Base-by-base conservation (phyloP, 2,113 vertebrate genomes). In the Cyanoderma ruficeps region DNA sequence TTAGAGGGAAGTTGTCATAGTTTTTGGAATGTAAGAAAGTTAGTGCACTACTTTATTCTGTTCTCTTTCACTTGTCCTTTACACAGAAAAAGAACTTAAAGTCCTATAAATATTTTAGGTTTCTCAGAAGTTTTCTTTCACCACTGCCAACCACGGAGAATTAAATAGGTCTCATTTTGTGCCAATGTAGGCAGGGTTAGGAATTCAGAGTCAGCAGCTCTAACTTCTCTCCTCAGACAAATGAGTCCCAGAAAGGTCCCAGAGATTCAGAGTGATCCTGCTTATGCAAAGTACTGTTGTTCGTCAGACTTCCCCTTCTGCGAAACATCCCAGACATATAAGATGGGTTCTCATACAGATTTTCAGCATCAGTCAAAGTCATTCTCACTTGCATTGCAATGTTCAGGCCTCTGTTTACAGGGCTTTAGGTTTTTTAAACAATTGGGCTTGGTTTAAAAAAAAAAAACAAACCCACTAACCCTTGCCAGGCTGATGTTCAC, bases 11-110 rank as follows among this genome's bases (percentile, higher is more conserved):
- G 87, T n/a, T n/a, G n/a, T n/a, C n/a, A n/a, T n/a, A n/a, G n/a
- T 87, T 91, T 97, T 94, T 76, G 75, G 59, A 86, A 93, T 90
- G 44, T 61, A 95, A 90, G 82, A 46, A 95, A 95, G 60, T 44
- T 64, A 94, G n/a, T 90, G n/a, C 33, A 84, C 46, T 65, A 41
- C 50, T 60, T 81, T 41, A 22, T 55, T 78, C 64, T 69, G 13
- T 33, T 97, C 64, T 96, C 94, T 96, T 98, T 97, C 95, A 97
- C 20, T 77, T 97, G 89, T 47, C 95, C 95, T 97, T 97, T 90
- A 89, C 27, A 35, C 13, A 71, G 70, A 47, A 79, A 53, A 83
- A 64, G 2, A 91, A 61, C 9, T 65, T 28, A 23, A 93, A 83
- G 52, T 75, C 37, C 50, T 60, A 28, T 21, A 89, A 75, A 92